Evolutionary conservation across 1,140 invertebrate species (phyloP), one percentile per base, ranked within the genome.

Genomic region (Caenorhabditis brenneri): DNA sequence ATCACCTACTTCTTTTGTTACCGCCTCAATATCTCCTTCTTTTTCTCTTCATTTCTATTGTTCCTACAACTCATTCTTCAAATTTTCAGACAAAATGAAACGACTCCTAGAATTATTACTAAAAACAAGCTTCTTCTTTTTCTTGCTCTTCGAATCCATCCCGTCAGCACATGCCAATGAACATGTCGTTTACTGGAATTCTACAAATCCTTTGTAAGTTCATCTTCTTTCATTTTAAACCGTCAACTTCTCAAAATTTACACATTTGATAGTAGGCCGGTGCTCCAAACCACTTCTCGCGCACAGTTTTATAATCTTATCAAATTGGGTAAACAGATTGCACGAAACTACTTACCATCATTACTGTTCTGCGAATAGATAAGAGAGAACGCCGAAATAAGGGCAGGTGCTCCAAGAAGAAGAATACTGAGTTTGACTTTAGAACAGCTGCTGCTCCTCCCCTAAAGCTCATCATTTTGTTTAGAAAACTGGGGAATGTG

Each of bases 281-380:
- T 65, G 16, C 15, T 65, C 58, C 24, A 9, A 36, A 5, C 6
- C 29, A 36, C 12, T 24, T 31, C 36, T 19, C n/a, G 65, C 36
- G 33, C 65, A 36, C 65, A 29, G n/a, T 36, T 15, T 46, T 42
- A 74, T 74, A 42, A 74, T 74, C 65, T 74, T 74, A 74, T 74
- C 65, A 74, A 74, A 10, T 74, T 74, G 65, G 24, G 65, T 36
- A 74, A 74, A 74, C 65, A 74, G 65, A 27, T 42, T 24, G 36
- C 22, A 42, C 29, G 36, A 74, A 74, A 74, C 36, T 74, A 74
- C 36, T 74, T 7, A 24, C 24, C 7, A 55, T 55, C 53, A 55
- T 55, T 74, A 39, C 46, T 74, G 36, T 42, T 46, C n/a, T 16
- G 0, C 46, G 15, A 36, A 36, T 65, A 36, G 31, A 65, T 65